phyloP scores from a whole-genome alignment of 2,797 vertebrate species.

The Lagorchestes hirsutus region DNA sequence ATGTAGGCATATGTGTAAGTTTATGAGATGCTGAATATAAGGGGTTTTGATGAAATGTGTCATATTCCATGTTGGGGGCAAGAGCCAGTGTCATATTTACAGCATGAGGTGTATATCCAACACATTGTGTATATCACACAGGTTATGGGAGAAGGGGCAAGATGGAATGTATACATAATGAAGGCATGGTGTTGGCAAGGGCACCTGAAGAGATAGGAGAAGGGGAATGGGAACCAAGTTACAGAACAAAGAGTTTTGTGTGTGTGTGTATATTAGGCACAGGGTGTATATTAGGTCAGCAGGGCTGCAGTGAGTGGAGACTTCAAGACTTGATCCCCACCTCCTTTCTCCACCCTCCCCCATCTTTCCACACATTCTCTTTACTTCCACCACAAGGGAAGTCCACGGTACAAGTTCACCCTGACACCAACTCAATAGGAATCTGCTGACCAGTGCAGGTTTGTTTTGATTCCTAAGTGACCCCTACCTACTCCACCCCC shows the following conservation, averaged over 20 bases:
- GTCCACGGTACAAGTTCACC: background rate
- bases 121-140: background rate
- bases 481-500: background rate
- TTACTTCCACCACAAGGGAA: background rate
- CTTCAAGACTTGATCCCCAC: background rate
- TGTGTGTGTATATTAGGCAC: background rate
- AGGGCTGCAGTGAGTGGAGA: background rate
- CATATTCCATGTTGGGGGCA: background rate
- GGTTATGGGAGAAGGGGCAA: background rate
- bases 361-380: background rate
- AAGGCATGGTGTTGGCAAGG: background rate
- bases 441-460: background rate
- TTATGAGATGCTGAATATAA: background rate
- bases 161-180: background rate
- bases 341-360: background rate
- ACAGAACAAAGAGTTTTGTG: background rate
- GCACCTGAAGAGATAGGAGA: background rate
- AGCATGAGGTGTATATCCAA: background rate
- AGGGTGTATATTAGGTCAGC: too few relatives aligned
- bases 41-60: background rate
- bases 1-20: background rate
- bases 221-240: background rate
- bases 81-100: background rate
- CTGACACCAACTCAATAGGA: background rate
- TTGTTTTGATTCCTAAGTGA: background rate